Conservation (phyloP, 2,113 vertebrate genomes). For the Xiphorhynchus elegans region DNA sequence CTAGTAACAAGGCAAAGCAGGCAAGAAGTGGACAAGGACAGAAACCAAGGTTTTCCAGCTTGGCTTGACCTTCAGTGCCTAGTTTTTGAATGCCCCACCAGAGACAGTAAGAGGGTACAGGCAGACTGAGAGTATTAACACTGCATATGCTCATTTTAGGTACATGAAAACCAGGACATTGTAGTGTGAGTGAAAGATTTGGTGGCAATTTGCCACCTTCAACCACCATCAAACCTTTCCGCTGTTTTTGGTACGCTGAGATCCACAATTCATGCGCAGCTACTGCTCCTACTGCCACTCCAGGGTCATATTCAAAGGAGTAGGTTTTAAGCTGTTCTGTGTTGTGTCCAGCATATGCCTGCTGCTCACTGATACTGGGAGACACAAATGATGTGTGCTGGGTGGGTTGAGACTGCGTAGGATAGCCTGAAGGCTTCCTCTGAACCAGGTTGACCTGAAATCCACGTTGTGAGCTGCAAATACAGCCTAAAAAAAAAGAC, state of each 20-base stretch:
- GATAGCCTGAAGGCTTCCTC: background rate
- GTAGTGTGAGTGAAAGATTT: background rate
- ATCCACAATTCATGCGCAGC: background rate
- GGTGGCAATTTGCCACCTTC: background rate
- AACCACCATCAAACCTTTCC: background rate
- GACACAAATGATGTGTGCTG: rapidly evolving
- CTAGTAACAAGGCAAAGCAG: background rate
- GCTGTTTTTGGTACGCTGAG: background rate
- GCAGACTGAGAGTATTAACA: background rate
- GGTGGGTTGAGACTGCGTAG: background rate
- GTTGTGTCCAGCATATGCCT: background rate
- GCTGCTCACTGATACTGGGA: background rate
- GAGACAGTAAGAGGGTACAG: background rate
- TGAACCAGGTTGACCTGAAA: background rate
- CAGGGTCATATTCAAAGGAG: background rate
- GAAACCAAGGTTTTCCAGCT: background rate
- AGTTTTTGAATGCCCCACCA: background rate
- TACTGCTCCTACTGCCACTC: background rate
- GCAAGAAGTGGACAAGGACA: background rate
- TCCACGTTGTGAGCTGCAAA: background rate
- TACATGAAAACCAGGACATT: background rate
- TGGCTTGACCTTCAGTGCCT: background rate
- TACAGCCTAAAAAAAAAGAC: background rate
- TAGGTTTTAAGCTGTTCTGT: background rate
- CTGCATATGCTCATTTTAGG: background rate